Evolutionary conservation across 2,888 invertebrate genomes (phyloP), one percentile per base, ranked within the genome.

Genomic region (Apomyelois bistriatella): DNA sequence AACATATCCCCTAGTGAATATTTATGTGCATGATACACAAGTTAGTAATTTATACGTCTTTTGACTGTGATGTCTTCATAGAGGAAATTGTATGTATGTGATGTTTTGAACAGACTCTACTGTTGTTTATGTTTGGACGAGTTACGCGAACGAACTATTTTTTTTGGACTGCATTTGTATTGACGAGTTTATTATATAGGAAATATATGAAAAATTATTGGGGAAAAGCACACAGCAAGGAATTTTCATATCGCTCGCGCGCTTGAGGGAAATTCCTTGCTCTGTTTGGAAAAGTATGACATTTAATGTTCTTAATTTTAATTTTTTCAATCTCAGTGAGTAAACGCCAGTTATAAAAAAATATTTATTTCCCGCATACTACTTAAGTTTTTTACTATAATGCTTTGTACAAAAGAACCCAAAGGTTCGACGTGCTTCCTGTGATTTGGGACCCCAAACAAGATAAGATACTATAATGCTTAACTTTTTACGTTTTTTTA

Each of bases 41-140:
- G 65, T 68, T 73, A 73, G 70, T 66, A 68, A 65, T 66, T 77
- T 75, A 74, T 72, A 69, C 28, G 43, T 52, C 42, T 82, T 85
- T 81, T 80, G 86, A 82, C 89, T 90, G 89, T 90, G 89, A 90
- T 90, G 87, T 88, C 85, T 89, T 89, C 85, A 78, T 86, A 88
- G 85, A 88, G 82, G 81, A 88, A 82, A 72, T 67, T 74, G 76
- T 78, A 79, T 79, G 76, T 76, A 79, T 83, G 85, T 85, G 79
- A 82, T 85, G 77, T 74, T 79, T 65, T 73, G 74, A 76, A 74
- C 66, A 76, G 67, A 62, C 70, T n/a, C n/a, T 54, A 16, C 70
- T 77, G 73, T 82, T 85, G 81, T 86, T 85, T 71, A 76, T 76
- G 78, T 82, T 79, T 78, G 75, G 72, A 74, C 72, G 74, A 75